These are phyloP conservation scores for Epinephelus fuscoguttatus DNA, from an alignment of 2,113 vertebrate species.

Conservation along the genomic window DNA sequence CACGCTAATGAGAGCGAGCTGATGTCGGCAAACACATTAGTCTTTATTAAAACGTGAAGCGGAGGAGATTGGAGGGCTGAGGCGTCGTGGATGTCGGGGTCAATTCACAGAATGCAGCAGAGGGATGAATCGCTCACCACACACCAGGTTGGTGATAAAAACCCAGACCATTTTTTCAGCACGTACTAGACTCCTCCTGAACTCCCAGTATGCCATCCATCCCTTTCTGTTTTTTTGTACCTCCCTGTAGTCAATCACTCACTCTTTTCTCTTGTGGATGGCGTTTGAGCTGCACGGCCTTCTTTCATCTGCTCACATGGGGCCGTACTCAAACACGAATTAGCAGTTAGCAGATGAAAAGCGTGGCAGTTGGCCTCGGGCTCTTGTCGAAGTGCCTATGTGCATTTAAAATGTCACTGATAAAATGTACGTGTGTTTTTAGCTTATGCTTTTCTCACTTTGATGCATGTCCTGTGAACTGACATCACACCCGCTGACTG, in stretches of 20 bases:
- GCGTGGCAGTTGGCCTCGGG: background rate
- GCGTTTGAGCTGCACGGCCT: background rate
- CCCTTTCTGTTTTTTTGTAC: background rate
- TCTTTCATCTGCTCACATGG: slow-evolving; percentile 25
- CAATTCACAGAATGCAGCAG: slow-evolving; percentile 17
- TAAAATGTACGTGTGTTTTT: slow-evolving; percentile 3
- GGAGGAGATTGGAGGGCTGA: slow-evolving; percentile 25
- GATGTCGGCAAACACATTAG: slow-evolving; percentile 76
- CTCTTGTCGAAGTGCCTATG: slow-evolving; percentile 32
- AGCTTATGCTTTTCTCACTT: background rate
- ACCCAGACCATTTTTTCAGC: background rate
- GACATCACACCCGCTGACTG: background rate
- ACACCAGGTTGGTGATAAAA: background rate
- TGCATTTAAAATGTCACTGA: slow-evolving; percentile 29
- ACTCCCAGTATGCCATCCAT: background rate
- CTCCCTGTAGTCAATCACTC: background rate
- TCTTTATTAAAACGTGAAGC: slow-evolving; percentile 73
- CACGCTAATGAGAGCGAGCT: slow-evolving; percentile 73
- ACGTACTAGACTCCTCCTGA: background rate
- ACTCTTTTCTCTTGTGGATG: background rate
- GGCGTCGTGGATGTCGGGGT: slow-evolving; percentile 24
- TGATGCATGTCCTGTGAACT: background rate
- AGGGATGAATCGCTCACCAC: slow-evolving; percentile 4
- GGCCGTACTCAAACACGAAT: slow-evolving; percentile 9
- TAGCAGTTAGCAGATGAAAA: slow-evolving; percentile 38